Conservation (phyloP, 2,888 invertebrate species). For the Boloria euphrosyne region DNA sequence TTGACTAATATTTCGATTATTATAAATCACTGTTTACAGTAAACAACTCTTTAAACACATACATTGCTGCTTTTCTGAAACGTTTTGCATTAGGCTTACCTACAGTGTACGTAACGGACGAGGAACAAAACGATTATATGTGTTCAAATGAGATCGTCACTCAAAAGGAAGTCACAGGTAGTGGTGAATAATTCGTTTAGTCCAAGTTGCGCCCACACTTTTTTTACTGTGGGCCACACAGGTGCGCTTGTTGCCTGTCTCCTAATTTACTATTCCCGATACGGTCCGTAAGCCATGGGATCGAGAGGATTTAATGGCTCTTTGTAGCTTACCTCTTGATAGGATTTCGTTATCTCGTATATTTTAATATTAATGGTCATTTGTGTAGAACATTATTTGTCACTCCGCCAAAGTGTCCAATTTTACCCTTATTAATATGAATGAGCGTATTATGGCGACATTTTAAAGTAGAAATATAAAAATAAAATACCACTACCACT, state of each 20-base stretch:
- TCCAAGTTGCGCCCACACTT: conserved; percentile 76
- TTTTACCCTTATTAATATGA: conserved; percentile 26
- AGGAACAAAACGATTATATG: conserved; percentile 18
- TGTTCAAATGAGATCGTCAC: conserved; percentile 39
- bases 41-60: conserved; percentile 32
- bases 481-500: not conserved
- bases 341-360: conserved; percentile 48
- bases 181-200: conserved; percentile 81
- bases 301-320: conserved; percentile 56
- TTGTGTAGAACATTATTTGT: conserved; percentile 38
- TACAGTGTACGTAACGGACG: conserved; percentile 49
- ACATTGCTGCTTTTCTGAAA: conserved; percentile 44
- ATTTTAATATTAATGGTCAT: conserved; percentile 43
- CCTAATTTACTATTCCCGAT: conserved; percentile 78
- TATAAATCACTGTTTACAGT: conserved; percentile 62
- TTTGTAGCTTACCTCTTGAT: conserved; percentile 58
- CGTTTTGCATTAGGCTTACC: not conserved
- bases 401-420: conserved; percentile 25
- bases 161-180: conserved; percentile 70
- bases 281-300: conserved; percentile 53
- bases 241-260: conserved; percentile 70
- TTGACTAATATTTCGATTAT: conserved; percentile 79
- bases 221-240: conserved; percentile 75
- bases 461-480: conserved; percentile 9
- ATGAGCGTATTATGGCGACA: conserved; percentile 16